Evolutionary conservation across 2,888 invertebrate genomes (phyloP).

Genomic region (Ecdyonurus torrentis): DNA sequence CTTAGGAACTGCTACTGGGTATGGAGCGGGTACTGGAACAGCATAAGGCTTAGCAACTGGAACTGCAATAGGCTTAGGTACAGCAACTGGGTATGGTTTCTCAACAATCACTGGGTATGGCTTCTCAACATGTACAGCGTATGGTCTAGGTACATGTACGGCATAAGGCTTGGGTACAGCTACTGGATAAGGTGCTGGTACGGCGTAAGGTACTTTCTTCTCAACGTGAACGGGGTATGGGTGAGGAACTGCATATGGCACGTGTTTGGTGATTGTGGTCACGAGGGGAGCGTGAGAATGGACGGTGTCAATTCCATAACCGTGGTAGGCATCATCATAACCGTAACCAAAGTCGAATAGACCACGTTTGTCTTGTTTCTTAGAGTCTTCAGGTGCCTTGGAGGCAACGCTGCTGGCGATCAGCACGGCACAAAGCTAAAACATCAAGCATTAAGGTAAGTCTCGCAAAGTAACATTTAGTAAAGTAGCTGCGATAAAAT

Average conservation of each 20-base stretch:
- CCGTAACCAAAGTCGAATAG: constrained; percentile 5
- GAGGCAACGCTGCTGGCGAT: constrained; percentile 9
- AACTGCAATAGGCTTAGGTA: constrained; percentile 8
- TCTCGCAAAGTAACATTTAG: background rate
- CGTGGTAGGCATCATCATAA: constrained; percentile 1
- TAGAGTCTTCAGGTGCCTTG: constrained; percentile 16
- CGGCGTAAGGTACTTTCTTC: constrained; percentile 18
- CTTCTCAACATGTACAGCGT: constrained; percentile 16
- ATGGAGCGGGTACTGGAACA: constrained; percentile 8
- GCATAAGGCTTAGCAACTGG: constrained; percentile 9
- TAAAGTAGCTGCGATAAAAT: background rate
- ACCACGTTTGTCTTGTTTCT: constrained; percentile 8
- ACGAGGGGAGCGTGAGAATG: background rate
- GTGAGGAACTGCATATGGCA: background rate
- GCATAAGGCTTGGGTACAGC: constrained; percentile 13
- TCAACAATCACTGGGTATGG: constrained; percentile 16
- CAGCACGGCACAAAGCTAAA: background rate
- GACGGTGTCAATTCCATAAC: background rate
- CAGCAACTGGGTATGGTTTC: constrained; percentile 10
- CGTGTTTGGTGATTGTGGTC: background rate
- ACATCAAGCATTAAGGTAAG: background rate
- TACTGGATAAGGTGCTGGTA: constrained; percentile 18
- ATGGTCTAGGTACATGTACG: constrained; percentile 17
- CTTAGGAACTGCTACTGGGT: constrained; percentile 6
- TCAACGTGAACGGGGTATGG: constrained; percentile 15